Percentiles rank a stretch among this genome's conserved stretches.
These are phyloP conservation scores for Choristoneura fumiferana DNA, from an alignment of 1,140 invertebrate genomes.

Conservation along the genomic window DNA sequence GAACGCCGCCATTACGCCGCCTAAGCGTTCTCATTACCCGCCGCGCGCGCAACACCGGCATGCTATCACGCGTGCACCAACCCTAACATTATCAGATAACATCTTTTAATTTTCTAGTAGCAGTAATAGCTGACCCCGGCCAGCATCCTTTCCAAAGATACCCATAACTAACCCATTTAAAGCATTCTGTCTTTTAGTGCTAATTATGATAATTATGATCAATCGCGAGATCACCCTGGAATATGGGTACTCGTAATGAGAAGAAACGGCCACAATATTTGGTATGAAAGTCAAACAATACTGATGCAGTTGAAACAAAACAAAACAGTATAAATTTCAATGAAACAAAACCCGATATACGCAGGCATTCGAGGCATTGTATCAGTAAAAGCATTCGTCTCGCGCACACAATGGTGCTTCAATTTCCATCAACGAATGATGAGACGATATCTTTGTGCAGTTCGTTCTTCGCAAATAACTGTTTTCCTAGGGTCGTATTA, in stretches of 20 bases:
- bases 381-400: conserved; percentile 33
- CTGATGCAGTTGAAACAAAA: conserved; percentile 15
- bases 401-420: conserved; percentile 36
- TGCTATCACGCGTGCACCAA: conserved; percentile 22
- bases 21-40: conserved; percentile 53
- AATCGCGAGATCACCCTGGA: no score
- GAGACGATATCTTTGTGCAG: conserved; percentile 8
- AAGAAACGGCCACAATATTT: background rate
- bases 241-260: no score
- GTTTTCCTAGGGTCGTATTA: background rate
- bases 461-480: background rate
- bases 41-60: conserved; percentile 17
- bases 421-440: conserved; percentile 46
- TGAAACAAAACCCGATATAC: conserved; percentile 11
- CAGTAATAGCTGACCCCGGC: conserved; percentile 12
- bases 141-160: conserved; percentile 8
- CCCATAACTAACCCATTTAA: background rate
- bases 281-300: conserved; percentile 12
- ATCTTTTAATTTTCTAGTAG: conserved; percentile 36
- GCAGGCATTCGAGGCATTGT: conserved; percentile 23
- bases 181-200: no score
- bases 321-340: conserved; percentile 5
- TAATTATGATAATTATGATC: no score
- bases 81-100: conserved; percentile 31
- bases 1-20: conserved; percentile 40